These are phyloP conservation scores for Chaetops frenatus DNA, from an alignment of 2,113 vertebrate genomes.

Conservation along the genomic window DNA sequence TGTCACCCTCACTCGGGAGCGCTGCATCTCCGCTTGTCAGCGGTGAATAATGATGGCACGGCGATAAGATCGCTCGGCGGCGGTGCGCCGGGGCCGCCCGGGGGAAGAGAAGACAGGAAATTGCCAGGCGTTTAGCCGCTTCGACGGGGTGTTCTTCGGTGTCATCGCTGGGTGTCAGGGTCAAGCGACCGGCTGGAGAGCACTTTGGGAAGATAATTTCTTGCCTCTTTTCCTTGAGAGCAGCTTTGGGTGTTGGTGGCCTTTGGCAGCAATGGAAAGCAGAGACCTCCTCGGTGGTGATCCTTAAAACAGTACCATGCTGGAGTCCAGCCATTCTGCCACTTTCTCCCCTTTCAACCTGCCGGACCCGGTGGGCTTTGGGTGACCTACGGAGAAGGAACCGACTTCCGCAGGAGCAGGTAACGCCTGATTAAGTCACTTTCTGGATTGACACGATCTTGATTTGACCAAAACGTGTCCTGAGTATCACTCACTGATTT, in stretches of 20 bases:
- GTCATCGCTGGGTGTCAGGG: slow-evolving; percentile 13
- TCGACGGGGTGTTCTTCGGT: not conserved
- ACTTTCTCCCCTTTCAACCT: slow-evolving; percentile 66
- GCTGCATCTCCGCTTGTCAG: not conserved
- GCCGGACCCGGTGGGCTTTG: slow-evolving; percentile 74
- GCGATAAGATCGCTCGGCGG: slow-evolving; percentile 36
- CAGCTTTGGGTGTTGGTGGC: not conserved
- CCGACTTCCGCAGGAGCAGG: slow-evolving; percentile 22
- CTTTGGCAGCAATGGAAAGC: slow-evolving; percentile 65
- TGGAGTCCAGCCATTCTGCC: slow-evolving; percentile 42
- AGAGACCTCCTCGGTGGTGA: slow-evolving; percentile 61
- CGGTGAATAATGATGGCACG: slow-evolving; percentile 25
- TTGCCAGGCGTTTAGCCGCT: not conserved
- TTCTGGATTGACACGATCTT: not conserved
- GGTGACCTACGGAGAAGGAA: slow-evolving; percentile 53
- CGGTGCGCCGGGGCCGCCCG: not conserved
- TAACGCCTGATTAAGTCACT: slow-evolving; percentile 23
- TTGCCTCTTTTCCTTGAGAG: not conserved
- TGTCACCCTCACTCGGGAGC: slow-evolving; percentile 45
- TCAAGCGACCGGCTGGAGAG: not conserved
- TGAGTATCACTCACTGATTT: not conserved
- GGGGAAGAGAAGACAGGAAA: not conserved
- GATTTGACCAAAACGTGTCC: not conserved
- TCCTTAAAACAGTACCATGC: slow-evolving; percentile 74
- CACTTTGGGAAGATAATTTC: not conserved